Percentiles rank a stretch among this genome's conserved stretches.
Conservation (phyloP, 2,797 vertebrate species). For the Melanotaenia nigrans region DNA sequence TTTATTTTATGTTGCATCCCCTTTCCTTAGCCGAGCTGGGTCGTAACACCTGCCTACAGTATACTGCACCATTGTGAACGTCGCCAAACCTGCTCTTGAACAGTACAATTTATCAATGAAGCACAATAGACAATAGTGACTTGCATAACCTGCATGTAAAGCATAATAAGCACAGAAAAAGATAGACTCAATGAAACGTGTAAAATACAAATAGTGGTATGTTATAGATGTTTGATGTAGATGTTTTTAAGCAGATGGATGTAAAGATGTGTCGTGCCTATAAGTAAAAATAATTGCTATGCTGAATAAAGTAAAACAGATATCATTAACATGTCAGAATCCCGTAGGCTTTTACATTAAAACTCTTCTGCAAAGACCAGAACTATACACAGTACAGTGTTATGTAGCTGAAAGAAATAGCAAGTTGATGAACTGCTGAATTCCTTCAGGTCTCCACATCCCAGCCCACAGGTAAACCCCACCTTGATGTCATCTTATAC, state of each 20-base stretch:
- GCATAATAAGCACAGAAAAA: neutral
- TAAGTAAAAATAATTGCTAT: neutral
- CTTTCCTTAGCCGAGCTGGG: too few relatives aligned
- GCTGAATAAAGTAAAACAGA: neutral
- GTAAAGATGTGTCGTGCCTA: neutral
- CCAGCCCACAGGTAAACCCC: neutral
- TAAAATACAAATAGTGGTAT: too few relatives aligned
- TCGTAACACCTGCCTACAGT: neutral
- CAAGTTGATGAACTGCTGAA: neutral
- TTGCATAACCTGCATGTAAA: neutral
- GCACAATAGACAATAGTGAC: neutral
- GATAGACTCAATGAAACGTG: neutral
- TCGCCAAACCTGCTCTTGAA: neutral
- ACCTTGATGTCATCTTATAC: neutral
- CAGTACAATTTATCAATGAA: neutral
- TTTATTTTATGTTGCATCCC: too few relatives aligned
- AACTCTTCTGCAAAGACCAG: too few relatives aligned
- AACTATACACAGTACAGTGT: neutral
- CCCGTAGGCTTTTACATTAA: too few relatives aligned
- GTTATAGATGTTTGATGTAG: too few relatives aligned
- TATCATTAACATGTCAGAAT: neutral
- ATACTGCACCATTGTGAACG: neutral
- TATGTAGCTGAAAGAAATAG: neutral
- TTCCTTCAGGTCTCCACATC: neutral
- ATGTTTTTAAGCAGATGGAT: too few relatives aligned